These are phyloP conservation scores for Leucoraja erinaceus DNA, from an alignment of 2,113 vertebrate species.

Conservation along the genomic window DNA sequence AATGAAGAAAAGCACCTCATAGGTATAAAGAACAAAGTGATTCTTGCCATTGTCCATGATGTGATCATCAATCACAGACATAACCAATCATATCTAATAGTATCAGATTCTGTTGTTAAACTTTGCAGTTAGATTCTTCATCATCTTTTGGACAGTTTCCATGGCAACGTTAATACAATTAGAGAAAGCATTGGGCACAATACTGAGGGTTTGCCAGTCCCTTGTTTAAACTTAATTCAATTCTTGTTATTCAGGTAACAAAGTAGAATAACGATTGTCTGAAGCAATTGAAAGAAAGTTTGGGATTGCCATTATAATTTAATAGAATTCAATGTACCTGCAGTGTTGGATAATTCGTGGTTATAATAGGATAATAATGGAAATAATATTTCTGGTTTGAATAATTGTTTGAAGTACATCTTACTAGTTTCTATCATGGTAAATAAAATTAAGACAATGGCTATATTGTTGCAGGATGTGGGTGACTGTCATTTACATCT, in stretches of 20 bases:
- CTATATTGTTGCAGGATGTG: too few species aligned
- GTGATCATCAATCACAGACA: conserved; percentile 16
- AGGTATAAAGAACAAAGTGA: too few species aligned
- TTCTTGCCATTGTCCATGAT: background rate
- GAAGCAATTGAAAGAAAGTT: background rate
- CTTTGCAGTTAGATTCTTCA: background rate
- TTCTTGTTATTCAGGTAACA: background rate
- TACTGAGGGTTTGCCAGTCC: background rate
- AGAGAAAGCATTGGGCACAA: background rate
- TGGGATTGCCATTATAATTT: background rate
- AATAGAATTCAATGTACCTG: background rate
- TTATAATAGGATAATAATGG: background rate
- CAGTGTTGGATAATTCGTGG: background rate
- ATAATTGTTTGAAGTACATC: background rate
- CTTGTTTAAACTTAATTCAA: background rate
- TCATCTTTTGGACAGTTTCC: conserved; percentile 8
- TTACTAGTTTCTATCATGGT: background rate
- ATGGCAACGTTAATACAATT: conserved; percentile 13
- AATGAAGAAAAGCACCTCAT: too few species aligned
- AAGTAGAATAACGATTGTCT: background rate
- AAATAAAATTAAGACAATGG: background rate
- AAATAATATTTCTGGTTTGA: background rate
- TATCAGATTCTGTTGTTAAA: background rate
- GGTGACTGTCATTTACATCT: too few species aligned
- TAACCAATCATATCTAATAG: background rate